These are phyloP conservation scores for Zoanthus sansibaricus DNA, from an alignment of 92 coral and sea anemone species.

Conservation along the genomic window DNA sequence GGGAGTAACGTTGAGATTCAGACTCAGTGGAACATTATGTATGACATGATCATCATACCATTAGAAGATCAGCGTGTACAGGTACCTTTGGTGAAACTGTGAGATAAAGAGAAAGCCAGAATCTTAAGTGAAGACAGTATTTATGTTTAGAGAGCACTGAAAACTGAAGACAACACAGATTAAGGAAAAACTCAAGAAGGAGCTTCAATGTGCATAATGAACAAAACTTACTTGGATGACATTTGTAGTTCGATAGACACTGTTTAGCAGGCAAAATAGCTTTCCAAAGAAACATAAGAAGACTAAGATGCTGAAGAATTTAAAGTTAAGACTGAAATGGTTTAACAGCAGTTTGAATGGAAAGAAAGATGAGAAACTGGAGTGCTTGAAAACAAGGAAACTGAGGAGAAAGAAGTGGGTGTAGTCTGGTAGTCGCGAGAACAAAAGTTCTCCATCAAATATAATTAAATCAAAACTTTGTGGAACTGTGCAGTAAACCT, in stretches of 20 bases:
- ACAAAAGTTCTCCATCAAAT: neutral
- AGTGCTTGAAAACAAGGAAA: too few species aligned
- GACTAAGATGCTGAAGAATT: neutral
- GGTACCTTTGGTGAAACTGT: constrained; percentile 40
- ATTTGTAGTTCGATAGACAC: constrained; percentile 48
- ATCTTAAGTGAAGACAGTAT: constrained; percentile 36
- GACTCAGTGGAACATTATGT: constrained; percentile 65
- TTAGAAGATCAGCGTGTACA: constrained; percentile 51
- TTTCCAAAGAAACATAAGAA: neutral
- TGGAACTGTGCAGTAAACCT: neutral
- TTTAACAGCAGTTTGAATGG: neutral
- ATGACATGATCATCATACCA: constrained; percentile 56
- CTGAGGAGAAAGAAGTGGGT: too few species aligned
- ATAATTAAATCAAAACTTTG: neutral
- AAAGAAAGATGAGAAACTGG: too few species aligned
- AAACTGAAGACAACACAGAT: constrained; percentile 42
- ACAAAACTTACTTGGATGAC: constrained; percentile 56
- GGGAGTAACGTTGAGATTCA: constrained; percentile 51
- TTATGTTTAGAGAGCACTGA: constrained; percentile 50
- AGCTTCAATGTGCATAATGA: constrained; percentile 39
- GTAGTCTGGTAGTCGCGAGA: neutral
- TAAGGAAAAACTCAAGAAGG: constrained; percentile 30
- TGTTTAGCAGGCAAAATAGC: neutral
- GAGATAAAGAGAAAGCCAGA: constrained; percentile 39
- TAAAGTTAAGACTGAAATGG: neutral